A percentile compares a stretch with the other conserved stretches of the same genome.
These are phyloP conservation scores for Microctenopoma lineatum DNA, from an alignment of 2,797 vertebrate genomes.

Conservation along the genomic window DNA sequence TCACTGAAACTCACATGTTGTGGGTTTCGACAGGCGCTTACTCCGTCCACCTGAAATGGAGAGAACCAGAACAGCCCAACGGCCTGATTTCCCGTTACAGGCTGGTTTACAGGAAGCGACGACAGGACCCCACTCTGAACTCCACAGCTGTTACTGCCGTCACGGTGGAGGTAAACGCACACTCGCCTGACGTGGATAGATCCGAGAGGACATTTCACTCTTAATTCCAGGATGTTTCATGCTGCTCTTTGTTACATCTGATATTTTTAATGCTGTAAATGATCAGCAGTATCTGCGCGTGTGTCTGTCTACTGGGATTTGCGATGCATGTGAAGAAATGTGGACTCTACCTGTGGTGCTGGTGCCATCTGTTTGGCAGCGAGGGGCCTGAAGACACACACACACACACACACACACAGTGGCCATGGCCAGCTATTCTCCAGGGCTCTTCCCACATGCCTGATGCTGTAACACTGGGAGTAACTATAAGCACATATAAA, in stretches of 20 bases:
- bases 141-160: slow-evolving; percentile 82
- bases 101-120: slow-evolving; percentile 85
- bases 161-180: slow-evolving; percentile 85
- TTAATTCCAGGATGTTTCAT: too few relatives aligned
- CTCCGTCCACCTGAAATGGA: slow-evolving; percentile 87
- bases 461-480: slow-evolving; percentile 28
- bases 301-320: slow-evolving; percentile 47
- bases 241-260: too few relatives aligned
- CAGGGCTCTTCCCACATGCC: slow-evolving; percentile 38
- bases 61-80: slow-evolving; percentile 83
- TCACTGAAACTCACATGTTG: slow-evolving; percentile 9
- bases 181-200: background rate
- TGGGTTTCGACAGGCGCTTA: slow-evolving; percentile 71
- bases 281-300: background rate
- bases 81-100: slow-evolving; percentile 87
- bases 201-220: background rate
- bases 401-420: slow-evolving; percentile 23
- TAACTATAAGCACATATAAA: slow-evolving; percentile 19
- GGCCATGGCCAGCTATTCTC: slow-evolving; percentile 47
- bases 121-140: slow-evolving; percentile 82
- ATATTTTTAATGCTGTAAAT: background rate
- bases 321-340: slow-evolving; percentile 60
- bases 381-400: slow-evolving; percentile 61
- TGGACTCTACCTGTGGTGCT: slow-evolving; percentile 66
- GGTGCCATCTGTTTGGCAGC: slow-evolving; percentile 75